Conservation (phyloP, 64 coral and sea anemone species). For the Platygyra sinensis region DNA sequence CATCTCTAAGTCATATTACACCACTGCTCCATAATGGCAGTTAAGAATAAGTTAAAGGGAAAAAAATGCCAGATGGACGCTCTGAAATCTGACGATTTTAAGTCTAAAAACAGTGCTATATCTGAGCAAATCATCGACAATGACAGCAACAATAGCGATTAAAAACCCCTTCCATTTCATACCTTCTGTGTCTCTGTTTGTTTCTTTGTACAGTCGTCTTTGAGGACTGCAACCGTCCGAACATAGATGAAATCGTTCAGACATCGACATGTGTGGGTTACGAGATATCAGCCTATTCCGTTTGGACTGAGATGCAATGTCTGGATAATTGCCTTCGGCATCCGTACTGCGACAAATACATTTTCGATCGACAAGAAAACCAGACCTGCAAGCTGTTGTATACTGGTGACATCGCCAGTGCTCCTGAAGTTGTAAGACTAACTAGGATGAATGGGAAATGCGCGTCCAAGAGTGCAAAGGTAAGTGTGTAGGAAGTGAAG, state of each 20-base stretch:
- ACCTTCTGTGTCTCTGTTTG: too few species aligned
- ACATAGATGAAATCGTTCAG: neutral
- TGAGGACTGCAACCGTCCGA: neutral
- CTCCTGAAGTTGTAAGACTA: neutral
- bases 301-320: constrained; percentile 12
- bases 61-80: too few species aligned
- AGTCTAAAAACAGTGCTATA: too few species aligned
- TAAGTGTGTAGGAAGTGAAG: neutral
- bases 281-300: neutral
- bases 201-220: neutral
- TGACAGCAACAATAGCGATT: too few species aligned
- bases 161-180: too few species aligned
- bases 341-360: constrained; percentile 1
- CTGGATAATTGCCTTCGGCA: neutral
- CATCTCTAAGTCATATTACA: too few species aligned
- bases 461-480: neutral
- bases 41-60: too few species aligned
- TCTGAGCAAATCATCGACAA: too few species aligned
- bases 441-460: neutral
- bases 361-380: neutral
- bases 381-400: neutral
- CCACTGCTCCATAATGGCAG: too few species aligned
- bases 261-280: neutral
- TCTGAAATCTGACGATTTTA: too few species aligned
- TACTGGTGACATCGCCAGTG: neutral